Base-by-base conservation (phyloP, 2,113 vertebrate genomes). In the Corythornis cristatus region DNA sequence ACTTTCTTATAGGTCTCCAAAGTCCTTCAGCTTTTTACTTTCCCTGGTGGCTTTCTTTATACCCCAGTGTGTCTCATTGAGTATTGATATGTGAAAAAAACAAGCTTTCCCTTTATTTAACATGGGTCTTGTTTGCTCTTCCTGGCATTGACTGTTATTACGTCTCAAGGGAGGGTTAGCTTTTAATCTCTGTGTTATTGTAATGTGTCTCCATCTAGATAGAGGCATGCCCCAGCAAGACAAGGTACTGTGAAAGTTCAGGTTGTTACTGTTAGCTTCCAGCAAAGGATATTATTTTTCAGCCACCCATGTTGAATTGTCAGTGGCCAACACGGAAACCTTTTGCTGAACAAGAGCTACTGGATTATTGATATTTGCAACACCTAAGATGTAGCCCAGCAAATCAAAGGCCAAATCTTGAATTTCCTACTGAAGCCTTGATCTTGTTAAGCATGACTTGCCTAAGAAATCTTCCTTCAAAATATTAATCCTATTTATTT, bases 241-340 rank as follows among this genome's bases (percentile, higher is more conserved):
- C 68, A 90, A 86, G 92, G 83, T 91, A 72, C 62, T 86, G 21
- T 90, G 77, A 71, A 88, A 94, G 89, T 93, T 95, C 76, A 90
- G 61, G 54, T 58, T 93, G 75, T 33, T 91, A 72, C 70, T 79
- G 26, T 28, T 67, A 72, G 33, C 89, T 93, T 95, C 75, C 57
- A 96, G 93, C 40, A 81, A 88, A 86, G 82, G 89, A 91, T 95
- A 94, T 89, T 68, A 51, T 83, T 92, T 87, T 95, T 92, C 88
- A 95, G 60, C 92, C 92, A 93, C 87, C 90, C 90, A 93, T 87
- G 91, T 74, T 68, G 92, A 94, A 83, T 62, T 29, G 19, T 74
- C 73, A 93, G 62, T 85, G 60, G 87, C 80, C 93, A 91, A 40
- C 53, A 51, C 2, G 9, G 71, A 90, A 85, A 82, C 2, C 29